Conservation (phyloP, 2,888 invertebrate genomes). For the Masnerella sp. region DNA sequence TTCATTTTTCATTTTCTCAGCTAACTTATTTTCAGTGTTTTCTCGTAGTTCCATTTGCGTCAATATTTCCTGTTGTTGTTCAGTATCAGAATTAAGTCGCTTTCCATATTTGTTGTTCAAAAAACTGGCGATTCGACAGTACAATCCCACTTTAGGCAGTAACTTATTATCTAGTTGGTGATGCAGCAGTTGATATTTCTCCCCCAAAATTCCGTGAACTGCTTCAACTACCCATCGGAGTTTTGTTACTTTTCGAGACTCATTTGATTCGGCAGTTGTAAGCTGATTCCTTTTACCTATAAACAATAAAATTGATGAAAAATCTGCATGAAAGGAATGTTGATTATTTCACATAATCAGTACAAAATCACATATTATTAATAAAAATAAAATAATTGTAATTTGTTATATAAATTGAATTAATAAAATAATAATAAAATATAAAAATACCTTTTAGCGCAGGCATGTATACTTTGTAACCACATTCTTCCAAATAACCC, state of each 20-base stretch:
- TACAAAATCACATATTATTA: too few species aligned
- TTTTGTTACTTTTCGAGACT: slow-evolving; percentile 17
- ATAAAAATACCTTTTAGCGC: too few species aligned
- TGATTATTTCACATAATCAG: too few species aligned
- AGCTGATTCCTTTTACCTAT: slow-evolving; percentile 16
- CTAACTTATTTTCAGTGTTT: neutral
- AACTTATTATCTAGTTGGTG: slow-evolving; percentile 13
- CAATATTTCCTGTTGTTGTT: neutral
- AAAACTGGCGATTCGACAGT: slow-evolving; percentile 2
- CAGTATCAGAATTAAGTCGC: neutral
- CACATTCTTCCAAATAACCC: slow-evolving; percentile 3
- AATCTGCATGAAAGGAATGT: too few species aligned
- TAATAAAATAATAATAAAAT: too few species aligned
- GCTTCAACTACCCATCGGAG: slow-evolving; percentile 12
- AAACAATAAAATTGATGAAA: neutral
- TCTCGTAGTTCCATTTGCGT: neutral
- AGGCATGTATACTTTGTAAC: slow-evolving; percentile 14
- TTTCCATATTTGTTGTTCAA: slow-evolving; percentile 12
- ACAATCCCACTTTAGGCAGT: neutral
- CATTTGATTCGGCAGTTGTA: slow-evolving; percentile 13
- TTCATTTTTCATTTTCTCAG: neutral
- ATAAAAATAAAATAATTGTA: too few species aligned
- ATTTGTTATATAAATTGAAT: too few species aligned
- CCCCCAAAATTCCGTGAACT: neutral
- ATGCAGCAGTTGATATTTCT: slow-evolving; percentile 5